Percentiles rank a stretch among this genome's conserved stretches.
Conservation (phyloP, 2,888 invertebrate species). For the Xanthia icteritia region DNA sequence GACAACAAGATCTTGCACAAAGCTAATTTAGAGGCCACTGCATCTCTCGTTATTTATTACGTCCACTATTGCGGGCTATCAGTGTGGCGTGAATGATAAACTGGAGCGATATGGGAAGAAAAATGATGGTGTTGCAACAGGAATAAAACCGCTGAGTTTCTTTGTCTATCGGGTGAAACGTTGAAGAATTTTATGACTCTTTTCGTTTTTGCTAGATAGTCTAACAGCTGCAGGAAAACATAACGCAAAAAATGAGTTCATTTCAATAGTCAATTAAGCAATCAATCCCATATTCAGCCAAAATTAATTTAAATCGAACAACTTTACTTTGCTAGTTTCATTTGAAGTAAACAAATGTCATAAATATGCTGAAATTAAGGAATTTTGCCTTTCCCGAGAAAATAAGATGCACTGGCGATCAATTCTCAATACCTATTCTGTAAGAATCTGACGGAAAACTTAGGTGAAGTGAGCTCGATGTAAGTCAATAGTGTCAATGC, state of each 20-base stretch:
- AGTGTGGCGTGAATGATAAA: conserved; percentile 53
- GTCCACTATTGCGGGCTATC: conserved; percentile 71
- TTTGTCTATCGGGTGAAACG: not conserved
- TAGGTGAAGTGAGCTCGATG: no score
- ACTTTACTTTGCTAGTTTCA: not conserved
- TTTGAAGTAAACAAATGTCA: not conserved
- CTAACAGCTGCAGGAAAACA: not conserved
- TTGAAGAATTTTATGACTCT: conserved; percentile 3
- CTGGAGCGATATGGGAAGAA: conserved; percentile 47
- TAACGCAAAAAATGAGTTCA: no score
- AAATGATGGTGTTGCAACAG: conserved; percentile 21
- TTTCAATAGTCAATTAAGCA: not conserved
- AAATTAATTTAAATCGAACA: not conserved
- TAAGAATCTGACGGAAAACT: no score
- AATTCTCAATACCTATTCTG: no score
- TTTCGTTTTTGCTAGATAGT: not conserved
- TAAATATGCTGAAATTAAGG: not conserved
- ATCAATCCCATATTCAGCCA: not conserved
- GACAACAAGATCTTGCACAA: conserved; percentile 63
- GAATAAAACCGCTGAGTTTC: conserved; percentile 13
- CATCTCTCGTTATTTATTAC: conserved; percentile 79
- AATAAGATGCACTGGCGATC: not conserved
- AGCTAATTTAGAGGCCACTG: conserved; percentile 78
- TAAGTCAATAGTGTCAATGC: no score
- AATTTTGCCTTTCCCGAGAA: not conserved